Base-by-base conservation (phyloP, 2,888 invertebrate genomes). In the Pachymerium ferrugineum region DNA sequence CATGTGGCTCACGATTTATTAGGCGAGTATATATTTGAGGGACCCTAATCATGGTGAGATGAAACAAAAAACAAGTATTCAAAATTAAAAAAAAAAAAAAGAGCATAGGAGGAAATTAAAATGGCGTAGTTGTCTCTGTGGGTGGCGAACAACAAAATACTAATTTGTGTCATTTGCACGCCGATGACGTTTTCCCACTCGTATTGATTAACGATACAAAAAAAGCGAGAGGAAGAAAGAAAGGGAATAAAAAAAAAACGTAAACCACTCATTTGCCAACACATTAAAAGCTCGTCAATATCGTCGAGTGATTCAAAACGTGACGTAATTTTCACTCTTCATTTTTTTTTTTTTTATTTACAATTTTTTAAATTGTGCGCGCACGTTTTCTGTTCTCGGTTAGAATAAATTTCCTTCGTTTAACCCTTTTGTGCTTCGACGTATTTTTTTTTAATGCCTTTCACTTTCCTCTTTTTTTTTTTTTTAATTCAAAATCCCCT, bases 1-100 rank as follows among this genome's bases (percentile, higher is more conserved):
- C 54, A 54, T 54, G 54, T 54, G 54, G 3, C 54, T 54, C 54
- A 54, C 54, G 54, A 54, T 54, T 54, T 54, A 54, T 54, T 54
- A 54, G 54, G 54, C 54, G 54, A 22, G 54, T 54, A 54, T n/a
- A n/a, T n/a, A n/a, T 54, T 54, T 54, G 54, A 54, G 25, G 54
- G 54, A 54, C 54, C 54, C 54, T 54, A 54, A 54, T 54, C 54
- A 25, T 54, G 54, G 28, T 54, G 54, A 54, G 54, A 54, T 25
- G 28, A 54, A 47, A 47, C 47, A 47, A 54, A 14, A 25, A 2
- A 54, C 22, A 54, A 54, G 22, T 6, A n/a, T n/a, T n/a, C n/a
- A 19, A 47, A 47, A 47, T 47, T 47, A 16, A 47, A 47, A 19
- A 19, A 47, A 47, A 47, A 47, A 38, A 47, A 25, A 1, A 3